Percentiles rank a stretch among this genome's conserved stretches.
Conservation (phyloP, 2,113 vertebrate genomes). For the Semicossyphus pulcher region DNA sequence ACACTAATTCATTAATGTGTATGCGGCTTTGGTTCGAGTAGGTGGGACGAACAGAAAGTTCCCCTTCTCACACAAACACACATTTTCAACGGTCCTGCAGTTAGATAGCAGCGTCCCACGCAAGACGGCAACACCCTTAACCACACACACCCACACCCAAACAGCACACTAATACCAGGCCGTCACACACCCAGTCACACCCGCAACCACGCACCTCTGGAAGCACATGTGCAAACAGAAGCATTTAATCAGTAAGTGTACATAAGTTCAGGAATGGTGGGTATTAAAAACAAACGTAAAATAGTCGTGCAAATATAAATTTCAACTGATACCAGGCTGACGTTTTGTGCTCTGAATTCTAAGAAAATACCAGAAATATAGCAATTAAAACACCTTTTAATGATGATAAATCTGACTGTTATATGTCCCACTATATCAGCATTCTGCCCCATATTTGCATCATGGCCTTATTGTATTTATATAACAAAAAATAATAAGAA, state of each 20-base stretch:
- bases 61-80: conserved; percentile 48
- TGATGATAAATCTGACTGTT: no score
- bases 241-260: neutral
- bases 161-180: conserved; percentile 45
- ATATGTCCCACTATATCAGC: no score
- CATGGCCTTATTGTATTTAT: no score
- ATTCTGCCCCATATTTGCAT: no score
- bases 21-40: conserved; percentile 40
- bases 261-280: conserved; percentile 12
- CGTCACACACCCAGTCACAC: conserved; percentile 57
- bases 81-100: conserved; percentile 26
- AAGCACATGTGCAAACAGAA: conserved; percentile 18
- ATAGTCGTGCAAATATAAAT: neutral
- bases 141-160: conserved; percentile 66
- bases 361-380: neutral
- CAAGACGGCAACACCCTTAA: conserved; percentile 56
- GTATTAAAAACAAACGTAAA: conserved; percentile 3
- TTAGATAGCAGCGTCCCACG: conserved; percentile 42
- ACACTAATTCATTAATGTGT: conserved; percentile 55
- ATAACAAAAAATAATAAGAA: no score
- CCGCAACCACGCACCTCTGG: conserved; percentile 44
- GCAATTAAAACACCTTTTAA: no score
- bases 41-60: conserved; percentile 38
- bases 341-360: neutral
- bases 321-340: neutral